Evolutionary conservation across 2,797 vertebrate species (phyloP).

Genomic region (Phoxinus dragarum): DNA sequence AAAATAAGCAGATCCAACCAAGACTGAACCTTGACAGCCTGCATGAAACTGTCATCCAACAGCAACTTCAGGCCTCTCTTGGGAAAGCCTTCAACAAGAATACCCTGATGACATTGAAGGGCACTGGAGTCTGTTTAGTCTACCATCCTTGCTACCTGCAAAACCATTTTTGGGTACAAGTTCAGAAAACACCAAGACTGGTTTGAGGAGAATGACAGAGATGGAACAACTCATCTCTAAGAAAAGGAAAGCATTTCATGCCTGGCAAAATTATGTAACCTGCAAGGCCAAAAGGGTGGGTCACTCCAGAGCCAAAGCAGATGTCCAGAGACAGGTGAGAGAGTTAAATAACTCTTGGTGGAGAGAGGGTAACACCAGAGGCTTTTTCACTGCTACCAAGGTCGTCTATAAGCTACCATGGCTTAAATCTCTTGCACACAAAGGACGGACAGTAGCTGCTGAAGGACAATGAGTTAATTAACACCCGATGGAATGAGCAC

Average conservation of each 20-base stretch:
- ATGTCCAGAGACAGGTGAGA: too few relatives aligned
- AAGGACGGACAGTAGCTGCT: neutral
- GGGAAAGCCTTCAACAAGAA: too few relatives aligned
- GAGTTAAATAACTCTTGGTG: too few relatives aligned
- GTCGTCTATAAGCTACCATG: neutral
- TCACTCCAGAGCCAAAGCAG: neutral
- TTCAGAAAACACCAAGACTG: conserved; percentile 42
- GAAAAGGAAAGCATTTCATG: too few relatives aligned
- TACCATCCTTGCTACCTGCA: conserved; percentile 1
- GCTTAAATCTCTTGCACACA: neutral
- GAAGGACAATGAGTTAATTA: neutral
- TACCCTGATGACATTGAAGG: too few relatives aligned
- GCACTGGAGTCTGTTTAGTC: neutral
- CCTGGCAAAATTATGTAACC: conserved; percentile 39
- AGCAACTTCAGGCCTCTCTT: too few relatives aligned
- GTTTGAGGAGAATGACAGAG: conserved; percentile 27
- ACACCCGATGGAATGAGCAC: conserved; percentile 2
- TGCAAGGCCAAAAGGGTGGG: neutral
- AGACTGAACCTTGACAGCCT: too few relatives aligned
- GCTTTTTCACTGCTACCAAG: conserved; percentile 44
- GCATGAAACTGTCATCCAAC: too few relatives aligned
- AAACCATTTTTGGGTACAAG: neutral
- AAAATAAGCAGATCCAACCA: too few relatives aligned
- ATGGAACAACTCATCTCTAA: conserved; percentile 5
- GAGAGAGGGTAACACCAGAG: neutral